These are phyloP conservation scores for Endotricha flammealis DNA, from an alignment of 2,888 invertebrate species.

Conservation along the genomic window DNA sequence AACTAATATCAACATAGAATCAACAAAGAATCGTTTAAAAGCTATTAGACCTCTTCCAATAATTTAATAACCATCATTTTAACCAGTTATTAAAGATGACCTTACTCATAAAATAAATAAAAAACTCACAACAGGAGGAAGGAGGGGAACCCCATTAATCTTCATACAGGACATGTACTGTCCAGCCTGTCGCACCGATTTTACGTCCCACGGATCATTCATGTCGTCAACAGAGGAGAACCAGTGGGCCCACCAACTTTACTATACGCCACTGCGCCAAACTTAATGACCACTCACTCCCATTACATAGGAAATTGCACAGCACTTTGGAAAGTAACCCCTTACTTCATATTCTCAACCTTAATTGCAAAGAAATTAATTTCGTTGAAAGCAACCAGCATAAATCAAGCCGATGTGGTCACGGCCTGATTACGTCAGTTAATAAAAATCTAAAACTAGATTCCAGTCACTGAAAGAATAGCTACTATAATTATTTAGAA, in stretches of 20 bases:
- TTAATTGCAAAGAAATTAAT: constrained; percentile 35
- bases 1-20: too few relatives aligned
- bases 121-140: constrained; percentile 87
- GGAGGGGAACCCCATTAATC: constrained; percentile 84
- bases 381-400: constrained; percentile 39
- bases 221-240: constrained; percentile 34
- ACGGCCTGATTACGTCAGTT: constrained; percentile 68
- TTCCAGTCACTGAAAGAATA: constrained; percentile 27
- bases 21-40: too few relatives aligned
- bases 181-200: constrained; percentile 55
- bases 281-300: constrained; percentile 16
- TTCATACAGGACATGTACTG: constrained; percentile 84
- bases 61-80: too few relatives aligned
- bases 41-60: too few relatives aligned
- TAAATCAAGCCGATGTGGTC: constrained; percentile 53
- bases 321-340: constrained; percentile 30
- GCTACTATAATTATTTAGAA: constrained; percentile 9
- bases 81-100: too few relatives aligned
- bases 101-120: too few relatives aligned
- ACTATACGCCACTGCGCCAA: too few relatives aligned
- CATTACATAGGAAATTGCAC: constrained; percentile 26
- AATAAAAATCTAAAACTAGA: constrained; percentile 32
- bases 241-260: constrained; percentile 17
- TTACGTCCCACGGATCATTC: constrained; percentile 73
- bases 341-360: constrained; percentile 26